These are phyloP conservation scores for Caenorhabditis sp. DNA, from an alignment of 2,888 invertebrate genomes.

Conservation along the genomic window DNA sequence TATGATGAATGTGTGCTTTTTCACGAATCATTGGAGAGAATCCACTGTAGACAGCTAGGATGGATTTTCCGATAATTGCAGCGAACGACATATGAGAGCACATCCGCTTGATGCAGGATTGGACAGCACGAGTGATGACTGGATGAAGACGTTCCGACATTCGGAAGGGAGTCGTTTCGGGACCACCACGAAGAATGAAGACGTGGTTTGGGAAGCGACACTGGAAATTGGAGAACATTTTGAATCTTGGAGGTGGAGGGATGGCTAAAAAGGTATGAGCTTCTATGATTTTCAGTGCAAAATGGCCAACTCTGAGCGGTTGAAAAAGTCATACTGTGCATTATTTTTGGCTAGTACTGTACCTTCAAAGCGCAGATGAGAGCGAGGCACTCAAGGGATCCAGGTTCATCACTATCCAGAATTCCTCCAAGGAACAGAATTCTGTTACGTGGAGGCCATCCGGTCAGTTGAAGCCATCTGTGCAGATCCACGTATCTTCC, in stretches of 20 bases:
- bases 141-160: slow-evolving; percentile 60
- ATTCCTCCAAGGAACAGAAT: slow-evolving; percentile 71
- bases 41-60: slow-evolving; percentile 70
- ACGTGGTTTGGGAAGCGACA: slow-evolving; percentile 69
- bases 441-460: slow-evolving; percentile 70
- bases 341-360: neutral
- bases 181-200: slow-evolving; percentile 67
- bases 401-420: slow-evolving; percentile 62
- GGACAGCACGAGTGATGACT: slow-evolving; percentile 51
- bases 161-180: slow-evolving; percentile 65
- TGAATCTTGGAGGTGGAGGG: neutral
- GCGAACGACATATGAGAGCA: slow-evolving; percentile 69
- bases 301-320: no score
- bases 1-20: slow-evolving; percentile 41
- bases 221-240: neutral
- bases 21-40: slow-evolving; percentile 62
- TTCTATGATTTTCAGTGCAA: no score
- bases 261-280: no score
- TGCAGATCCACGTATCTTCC: slow-evolving; percentile 70
- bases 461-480: slow-evolving; percentile 70
- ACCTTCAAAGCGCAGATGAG: slow-evolving; percentile 69
- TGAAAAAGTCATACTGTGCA: no score
- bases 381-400: slow-evolving; percentile 69
- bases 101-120: slow-evolving; percentile 65
- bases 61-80: slow-evolving; percentile 63